These are phyloP conservation scores for Allygus modestus DNA, from an alignment of 2,888 invertebrate species.

Conservation along the genomic window DNA sequence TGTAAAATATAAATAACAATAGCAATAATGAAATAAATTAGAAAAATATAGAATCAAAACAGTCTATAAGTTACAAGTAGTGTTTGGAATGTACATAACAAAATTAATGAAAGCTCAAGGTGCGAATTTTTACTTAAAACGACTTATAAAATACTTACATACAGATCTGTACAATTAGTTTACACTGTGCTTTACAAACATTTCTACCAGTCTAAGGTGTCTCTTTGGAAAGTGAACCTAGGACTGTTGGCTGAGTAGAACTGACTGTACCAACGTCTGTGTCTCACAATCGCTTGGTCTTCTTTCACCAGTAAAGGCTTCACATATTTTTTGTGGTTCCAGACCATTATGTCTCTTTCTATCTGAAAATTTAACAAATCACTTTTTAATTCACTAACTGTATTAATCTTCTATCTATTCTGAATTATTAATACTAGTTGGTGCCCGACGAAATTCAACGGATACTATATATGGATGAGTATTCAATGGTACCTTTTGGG, in stretches of 20 bases:
- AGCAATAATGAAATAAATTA: constrained; percentile 38
- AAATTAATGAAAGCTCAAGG: constrained; percentile 40
- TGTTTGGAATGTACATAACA: constrained; percentile 25
- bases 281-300: constrained; percentile 85
- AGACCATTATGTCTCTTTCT: constrained; percentile 89
- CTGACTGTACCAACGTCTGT: constrained; percentile 89
- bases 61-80: constrained; percentile 48
- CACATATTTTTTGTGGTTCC: constrained; percentile 90
- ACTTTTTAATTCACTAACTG: no score
- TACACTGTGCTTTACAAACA: background rate
- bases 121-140: constrained; percentile 23
- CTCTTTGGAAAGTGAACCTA: constrained; percentile 68
- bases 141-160: background rate
- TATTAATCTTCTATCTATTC: no score
- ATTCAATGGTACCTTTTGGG: no score
- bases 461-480: no score
- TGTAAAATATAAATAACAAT: constrained; percentile 29
- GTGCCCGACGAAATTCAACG: no score
- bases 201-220: constrained; percentile 71
- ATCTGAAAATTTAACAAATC: no score
- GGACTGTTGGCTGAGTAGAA: constrained; percentile 89
- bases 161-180: background rate
- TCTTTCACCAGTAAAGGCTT: constrained; percentile 85
- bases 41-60: constrained; percentile 16
- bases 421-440: no score